phyloP scores from a whole-genome alignment of 2,113 vertebrate genomes.

The Cygnus atratus region DNA sequence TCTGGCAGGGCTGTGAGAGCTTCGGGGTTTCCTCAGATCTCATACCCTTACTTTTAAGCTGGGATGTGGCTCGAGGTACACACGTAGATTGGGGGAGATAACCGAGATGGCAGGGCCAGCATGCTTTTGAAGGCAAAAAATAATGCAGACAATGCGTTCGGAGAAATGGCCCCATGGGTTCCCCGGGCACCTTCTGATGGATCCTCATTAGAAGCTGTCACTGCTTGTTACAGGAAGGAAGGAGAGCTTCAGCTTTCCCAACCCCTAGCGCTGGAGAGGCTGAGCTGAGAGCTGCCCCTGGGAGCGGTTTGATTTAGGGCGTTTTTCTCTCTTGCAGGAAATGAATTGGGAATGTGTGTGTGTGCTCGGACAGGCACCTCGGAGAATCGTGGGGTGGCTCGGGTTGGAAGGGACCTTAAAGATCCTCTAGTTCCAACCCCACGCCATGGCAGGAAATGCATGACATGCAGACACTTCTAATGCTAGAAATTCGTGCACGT shows the following conservation, averaged over 20 bases:
- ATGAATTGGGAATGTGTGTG: neutral
- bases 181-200: conserved; percentile 13
- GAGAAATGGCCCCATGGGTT: neutral
- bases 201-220: conserved; percentile 41
- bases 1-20: neutral
- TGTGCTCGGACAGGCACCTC: neutral
- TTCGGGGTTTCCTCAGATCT: neutral
- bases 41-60: neutral
- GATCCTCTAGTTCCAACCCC: too few species aligned
- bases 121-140: neutral
- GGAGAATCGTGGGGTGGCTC: too few species aligned
- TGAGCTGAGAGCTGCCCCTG: neutral
- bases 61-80: neutral
- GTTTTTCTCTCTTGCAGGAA: neutral
- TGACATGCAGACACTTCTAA: neutral
- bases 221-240: neutral
- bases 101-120: neutral
- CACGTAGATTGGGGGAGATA: neutral
- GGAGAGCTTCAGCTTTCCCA: neutral
- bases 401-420: too few species aligned
- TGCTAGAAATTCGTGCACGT: fast-evolving
- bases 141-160: neutral
- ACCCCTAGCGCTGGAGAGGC: neutral
- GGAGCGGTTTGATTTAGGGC: neutral
- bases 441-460: neutral